These are phyloP conservation scores for Oceanites oceanicus DNA, from an alignment of 2,113 vertebrate genomes.

Conservation along the genomic window DNA sequence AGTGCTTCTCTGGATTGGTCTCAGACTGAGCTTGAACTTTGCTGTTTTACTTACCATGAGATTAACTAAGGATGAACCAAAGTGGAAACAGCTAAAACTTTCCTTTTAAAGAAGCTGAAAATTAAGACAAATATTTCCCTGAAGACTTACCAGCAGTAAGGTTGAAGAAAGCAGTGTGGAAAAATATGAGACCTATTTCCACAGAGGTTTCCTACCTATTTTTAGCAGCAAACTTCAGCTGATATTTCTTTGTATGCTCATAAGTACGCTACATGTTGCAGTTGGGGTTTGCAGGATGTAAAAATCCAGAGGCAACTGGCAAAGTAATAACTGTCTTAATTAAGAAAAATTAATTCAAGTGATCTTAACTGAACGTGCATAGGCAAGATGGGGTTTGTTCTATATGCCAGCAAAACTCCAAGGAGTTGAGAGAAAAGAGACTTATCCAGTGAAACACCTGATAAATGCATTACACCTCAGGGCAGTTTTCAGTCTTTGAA, in stretches of 20 bases:
- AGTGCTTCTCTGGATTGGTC: background rate
- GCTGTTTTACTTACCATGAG: background rate
- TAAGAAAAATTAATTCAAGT: constrained; percentile 27
- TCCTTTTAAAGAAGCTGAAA: constrained; percentile 1
- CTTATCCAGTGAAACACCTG: background rate
- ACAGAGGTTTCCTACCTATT: background rate
- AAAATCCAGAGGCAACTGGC: background rate
- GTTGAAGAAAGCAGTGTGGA: background rate
- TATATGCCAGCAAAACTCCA: constrained; percentile 12
- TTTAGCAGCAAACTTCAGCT: background rate
- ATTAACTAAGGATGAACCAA: background rate
- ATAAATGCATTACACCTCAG: background rate
- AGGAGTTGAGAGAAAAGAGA: background rate
- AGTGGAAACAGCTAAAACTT: background rate
- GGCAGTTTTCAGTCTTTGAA: constrained; percentile 6
- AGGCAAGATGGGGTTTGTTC: background rate
- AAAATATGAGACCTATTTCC: background rate
- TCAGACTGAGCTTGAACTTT: constrained; percentile 12
- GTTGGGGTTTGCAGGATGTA: background rate
- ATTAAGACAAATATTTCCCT: constrained; percentile 9
- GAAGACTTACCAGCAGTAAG: background rate
- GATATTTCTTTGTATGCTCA: background rate
- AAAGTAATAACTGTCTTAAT: background rate
- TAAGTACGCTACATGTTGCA: background rate
- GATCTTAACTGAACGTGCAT: background rate